Evolutionary conservation across 2,113 vertebrate genomes (phyloP).

Genomic region (Serinus canaria): DNA sequence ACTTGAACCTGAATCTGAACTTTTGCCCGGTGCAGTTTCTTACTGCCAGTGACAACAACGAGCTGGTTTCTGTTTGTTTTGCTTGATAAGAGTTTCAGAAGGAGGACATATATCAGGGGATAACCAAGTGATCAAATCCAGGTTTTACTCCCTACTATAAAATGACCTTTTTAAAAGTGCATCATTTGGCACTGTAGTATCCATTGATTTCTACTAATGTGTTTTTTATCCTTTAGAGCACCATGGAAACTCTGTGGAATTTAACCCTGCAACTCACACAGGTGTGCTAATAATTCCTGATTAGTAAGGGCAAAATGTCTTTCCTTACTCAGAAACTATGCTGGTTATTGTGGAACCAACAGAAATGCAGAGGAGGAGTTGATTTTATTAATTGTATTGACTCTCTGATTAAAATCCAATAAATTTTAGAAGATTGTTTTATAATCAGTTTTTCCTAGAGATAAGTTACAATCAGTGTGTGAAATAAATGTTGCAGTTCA

Average conservation of each 20-base stretch:
- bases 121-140: neutral
- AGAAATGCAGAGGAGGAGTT: neutral
- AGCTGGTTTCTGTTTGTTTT: neutral
- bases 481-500: neutral
- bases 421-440: neutral
- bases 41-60: neutral
- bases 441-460: neutral
- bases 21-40: neutral
- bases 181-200: neutral
- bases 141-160: neutral
- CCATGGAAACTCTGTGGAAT: neutral
- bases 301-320: neutral
- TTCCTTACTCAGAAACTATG: neutral
- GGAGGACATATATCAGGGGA: neutral
- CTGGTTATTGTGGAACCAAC: neutral
- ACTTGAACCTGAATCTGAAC: neutral
- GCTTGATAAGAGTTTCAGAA: neutral
- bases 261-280: neutral
- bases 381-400: neutral
- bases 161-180: neutral
- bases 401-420: neutral
- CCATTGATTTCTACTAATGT: constrained; percentile 15
- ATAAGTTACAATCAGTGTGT: neutral
- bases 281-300: neutral
- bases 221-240: neutral